phyloP scores from a whole-genome alignment of 2,797 vertebrate species.

The Pipistrellus kuhlii region DNA sequence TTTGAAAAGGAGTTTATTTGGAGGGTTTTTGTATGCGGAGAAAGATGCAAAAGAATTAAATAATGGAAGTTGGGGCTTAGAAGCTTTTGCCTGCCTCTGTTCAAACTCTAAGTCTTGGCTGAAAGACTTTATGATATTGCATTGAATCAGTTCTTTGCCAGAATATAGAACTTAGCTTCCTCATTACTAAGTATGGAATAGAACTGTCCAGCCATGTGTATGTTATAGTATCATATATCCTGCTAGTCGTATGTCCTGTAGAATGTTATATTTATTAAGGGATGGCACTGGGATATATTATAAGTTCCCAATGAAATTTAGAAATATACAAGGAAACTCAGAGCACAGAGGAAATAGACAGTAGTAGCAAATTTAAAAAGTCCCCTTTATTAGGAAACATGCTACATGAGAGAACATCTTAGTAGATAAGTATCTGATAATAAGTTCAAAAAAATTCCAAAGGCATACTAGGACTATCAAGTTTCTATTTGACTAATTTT shows the following conservation, averaged over 20 bases:
- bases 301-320: not conserved
- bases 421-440: not conserved
- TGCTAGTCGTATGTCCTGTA: not conserved
- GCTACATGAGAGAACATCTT: not conserved
- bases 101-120: not conserved
- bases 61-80: not conserved
- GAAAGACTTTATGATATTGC: not conserved
- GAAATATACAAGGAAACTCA: not conserved
- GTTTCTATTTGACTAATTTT: slow-evolving; percentile 38
- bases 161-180: not conserved
- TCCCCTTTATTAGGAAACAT: not conserved
- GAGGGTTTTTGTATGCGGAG: not conserved
- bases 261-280: not conserved
- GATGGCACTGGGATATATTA: not conserved
- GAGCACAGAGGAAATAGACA: not conserved
- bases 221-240: not conserved
- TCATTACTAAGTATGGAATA: not conserved
- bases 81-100: not conserved
- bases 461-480: not conserved
- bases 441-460: not conserved
- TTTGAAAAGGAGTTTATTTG: not conserved
- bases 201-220: not conserved
- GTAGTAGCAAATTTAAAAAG: not conserved
- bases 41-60: not conserved
- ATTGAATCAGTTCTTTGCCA: not conserved